Evolutionary conservation across 2,113 vertebrate species (phyloP).

Genomic region (Rattus norvegicus): GRCr8 NC_086038.1:40836501-40837000

Average conservation of each 20-base stretch:
- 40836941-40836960: background rate
- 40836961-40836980: background rate
- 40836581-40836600: background rate
- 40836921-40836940: background rate
- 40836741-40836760: background rate
- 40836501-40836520: background rate
- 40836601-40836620: background rate
- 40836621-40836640: background rate
- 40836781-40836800: background rate
- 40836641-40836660: background rate
- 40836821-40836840: background rate
- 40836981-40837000: background rate
- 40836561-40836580: background rate
- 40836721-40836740: background rate
- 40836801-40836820: background rate
- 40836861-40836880: too few relatives aligned
- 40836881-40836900: too few relatives aligned
- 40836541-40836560: background rate
- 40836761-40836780: background rate
- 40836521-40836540: background rate
- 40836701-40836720: background rate
- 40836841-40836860: too few relatives aligned
- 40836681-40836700: background rate
- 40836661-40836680: background rate
- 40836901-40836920: too few relatives aligned